Conservation (phyloP, 2,888 invertebrate species). For the Conus canariensis region DNA sequence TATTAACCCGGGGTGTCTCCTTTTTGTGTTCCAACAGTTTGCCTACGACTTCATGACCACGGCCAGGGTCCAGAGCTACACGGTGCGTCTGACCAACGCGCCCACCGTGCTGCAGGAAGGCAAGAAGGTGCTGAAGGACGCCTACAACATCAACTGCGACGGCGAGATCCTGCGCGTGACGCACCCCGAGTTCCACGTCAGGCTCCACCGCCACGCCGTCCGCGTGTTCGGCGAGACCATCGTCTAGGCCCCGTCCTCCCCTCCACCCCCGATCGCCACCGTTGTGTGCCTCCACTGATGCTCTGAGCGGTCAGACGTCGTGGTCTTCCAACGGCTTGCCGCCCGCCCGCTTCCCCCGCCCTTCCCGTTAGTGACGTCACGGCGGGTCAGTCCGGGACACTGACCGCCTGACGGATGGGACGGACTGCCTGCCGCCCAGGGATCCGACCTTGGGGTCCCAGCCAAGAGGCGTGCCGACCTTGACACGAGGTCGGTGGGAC, state of each 20-base stretch:
- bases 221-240: constrained; percentile 47
- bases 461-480: not conserved
- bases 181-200: constrained; percentile 61
- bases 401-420: not conserved
- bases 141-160: constrained; percentile 68
- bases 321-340: not conserved
- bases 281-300: constrained; percentile 6
- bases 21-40: constrained; percentile 53
- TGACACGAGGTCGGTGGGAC: not conserved
- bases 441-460: not conserved
- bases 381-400: too few species aligned
- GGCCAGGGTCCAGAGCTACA: constrained; percentile 59
- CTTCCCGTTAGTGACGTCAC: too few species aligned
- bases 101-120: constrained; percentile 52
- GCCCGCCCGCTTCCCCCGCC: not conserved
- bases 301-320: not conserved
- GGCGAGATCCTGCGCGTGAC: constrained; percentile 63
- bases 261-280: not conserved
- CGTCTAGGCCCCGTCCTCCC: not conserved
- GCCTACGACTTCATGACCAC: constrained; percentile 65
- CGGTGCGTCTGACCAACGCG: constrained; percentile 57
- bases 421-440: not conserved
- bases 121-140: constrained; percentile 51
- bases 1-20: not conserved
- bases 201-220: constrained; percentile 47